Base-by-base conservation (phyloP, 1,140 invertebrate genomes). In the Drosophila nigromelanica region DNA sequence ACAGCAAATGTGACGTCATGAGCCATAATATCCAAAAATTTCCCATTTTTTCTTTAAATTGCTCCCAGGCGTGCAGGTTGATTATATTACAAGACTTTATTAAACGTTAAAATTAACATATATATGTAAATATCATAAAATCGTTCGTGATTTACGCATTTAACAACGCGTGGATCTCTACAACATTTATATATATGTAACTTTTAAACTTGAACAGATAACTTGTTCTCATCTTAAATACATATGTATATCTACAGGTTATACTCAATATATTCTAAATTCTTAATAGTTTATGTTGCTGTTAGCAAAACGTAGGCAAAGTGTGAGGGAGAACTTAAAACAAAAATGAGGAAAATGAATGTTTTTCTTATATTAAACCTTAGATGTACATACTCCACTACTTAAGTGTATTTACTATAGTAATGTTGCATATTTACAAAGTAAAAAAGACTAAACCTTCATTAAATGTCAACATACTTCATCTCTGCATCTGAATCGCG, bases 381-480 rank as follows among this genome's bases (percentile, higher is more conserved):
- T 60, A 68, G 8, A 39, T 27, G 15, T 35, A 64, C 42, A 47
- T 42, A 51, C 6, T 14, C 33, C 8, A 51, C 18, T 47, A 59
- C 10, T 48, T 60, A 63, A 45, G 14, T 39, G 59, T 48, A 30
- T 37, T 66, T 47, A 27, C 43, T 39, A 35, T 37, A 14, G 18
- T 59, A 62, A 43, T 73, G n/a, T 51, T 50, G 18, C 47, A 58
- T 78, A 83, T 76, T 63, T 79, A 83, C 80, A 72, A n/a, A 64
- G 10, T 73, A 64, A 45, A 58, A 18, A 39, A 33, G 52, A 43
- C 8, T 50, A 59, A 69, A 58, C 37, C 42, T 61, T 69, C 52
- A 33, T 50, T 86, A 86, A 51, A 78, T 79, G 30, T 81, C 76
- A 39, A 69, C 60, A 55, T 72, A 86, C n/a, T 82, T 72, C 63